Conservation (phyloP, 2,113 vertebrate genomes). For the Tachuris rubrigastra region DNA sequence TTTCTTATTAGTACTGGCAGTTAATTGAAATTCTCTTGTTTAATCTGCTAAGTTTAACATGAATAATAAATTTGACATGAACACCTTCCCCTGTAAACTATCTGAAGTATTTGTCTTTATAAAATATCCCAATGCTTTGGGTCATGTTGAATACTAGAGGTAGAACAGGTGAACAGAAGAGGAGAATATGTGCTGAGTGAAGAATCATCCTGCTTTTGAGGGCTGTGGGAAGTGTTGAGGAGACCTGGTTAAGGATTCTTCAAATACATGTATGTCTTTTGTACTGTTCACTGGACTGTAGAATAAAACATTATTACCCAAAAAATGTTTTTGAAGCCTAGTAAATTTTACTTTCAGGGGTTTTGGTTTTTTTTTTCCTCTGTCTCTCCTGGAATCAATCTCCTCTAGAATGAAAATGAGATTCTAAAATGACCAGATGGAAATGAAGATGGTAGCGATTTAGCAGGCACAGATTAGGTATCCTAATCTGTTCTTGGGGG, state of each 20-base stretch:
- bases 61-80: neutral
- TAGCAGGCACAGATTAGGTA: neutral
- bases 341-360: neutral
- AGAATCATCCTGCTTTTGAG: neutral
- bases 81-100: neutral
- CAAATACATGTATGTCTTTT: neutral
- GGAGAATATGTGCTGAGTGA: neutral
- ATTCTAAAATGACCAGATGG: neutral
- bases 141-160: neutral
- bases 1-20: neutral
- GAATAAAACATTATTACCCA: neutral
- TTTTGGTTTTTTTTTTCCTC: accelerated
- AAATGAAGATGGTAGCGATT: neutral
- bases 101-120: neutral
- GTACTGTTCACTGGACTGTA: neutral
- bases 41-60: neutral
- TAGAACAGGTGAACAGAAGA: neutral
- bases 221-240: neutral
- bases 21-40: neutral
- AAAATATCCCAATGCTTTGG: neutral
- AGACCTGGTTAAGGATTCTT: neutral
- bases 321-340: neutral
- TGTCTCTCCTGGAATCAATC: neutral
- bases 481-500: neutral
- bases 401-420: neutral